phyloP scores from a whole-genome alignment of 2,113 vertebrate species.

The Nestor notabilis region DNA sequence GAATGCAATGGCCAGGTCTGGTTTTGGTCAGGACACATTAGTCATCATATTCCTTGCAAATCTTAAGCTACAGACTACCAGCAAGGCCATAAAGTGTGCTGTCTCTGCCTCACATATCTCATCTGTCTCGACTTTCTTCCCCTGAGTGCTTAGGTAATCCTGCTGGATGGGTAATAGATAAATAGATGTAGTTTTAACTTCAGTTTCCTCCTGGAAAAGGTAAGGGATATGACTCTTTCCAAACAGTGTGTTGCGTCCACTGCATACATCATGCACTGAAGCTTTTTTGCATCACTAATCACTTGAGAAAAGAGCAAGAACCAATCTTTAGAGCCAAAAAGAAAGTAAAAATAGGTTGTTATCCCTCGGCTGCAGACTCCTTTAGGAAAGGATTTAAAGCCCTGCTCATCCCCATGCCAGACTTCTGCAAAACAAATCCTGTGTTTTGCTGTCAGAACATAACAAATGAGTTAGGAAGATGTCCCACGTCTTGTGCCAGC shows the following conservation, averaged over 20 bases:
- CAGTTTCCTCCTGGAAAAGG: not conserved
- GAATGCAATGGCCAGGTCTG: not conserved
- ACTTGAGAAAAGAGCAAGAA: not conserved
- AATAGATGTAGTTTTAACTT: not conserved
- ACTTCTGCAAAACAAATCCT: not conserved
- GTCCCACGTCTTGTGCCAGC: not conserved
- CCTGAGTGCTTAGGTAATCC: not conserved
- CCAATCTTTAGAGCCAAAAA: not conserved
- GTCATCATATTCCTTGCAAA: not conserved
- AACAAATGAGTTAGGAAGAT: not conserved
- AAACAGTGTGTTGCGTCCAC: not conserved
- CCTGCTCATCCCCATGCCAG: not conserved
- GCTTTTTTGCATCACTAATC: not conserved
- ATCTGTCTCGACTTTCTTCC: not conserved
- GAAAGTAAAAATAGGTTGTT: not conserved
- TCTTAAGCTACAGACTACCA: not conserved
- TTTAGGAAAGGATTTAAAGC: not conserved
- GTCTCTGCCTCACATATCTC: conserved; percentile 11
- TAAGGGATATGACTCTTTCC: not conserved
- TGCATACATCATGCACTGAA: not conserved
- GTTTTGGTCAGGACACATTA: conserved; percentile 16
- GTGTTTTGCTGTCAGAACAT: not conserved
- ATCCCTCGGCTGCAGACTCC: not conserved
- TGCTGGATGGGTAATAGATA: not conserved
- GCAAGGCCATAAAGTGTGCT: not conserved